phyloP scores from a whole-genome alignment of 2,113 vertebrate genomes.

The Myiagra hebetior region DNA sequence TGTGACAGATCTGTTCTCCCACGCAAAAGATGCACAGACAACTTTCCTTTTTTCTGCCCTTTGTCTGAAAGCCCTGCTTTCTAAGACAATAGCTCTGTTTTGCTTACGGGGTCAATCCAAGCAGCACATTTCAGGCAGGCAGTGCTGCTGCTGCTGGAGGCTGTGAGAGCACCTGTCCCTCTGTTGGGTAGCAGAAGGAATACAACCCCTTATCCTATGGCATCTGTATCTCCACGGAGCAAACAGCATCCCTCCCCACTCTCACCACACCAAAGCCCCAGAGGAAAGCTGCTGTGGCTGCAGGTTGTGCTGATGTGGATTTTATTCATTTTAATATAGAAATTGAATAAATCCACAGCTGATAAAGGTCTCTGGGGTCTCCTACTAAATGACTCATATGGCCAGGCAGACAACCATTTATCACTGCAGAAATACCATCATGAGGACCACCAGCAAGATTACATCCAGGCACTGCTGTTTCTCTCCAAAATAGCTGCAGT shows the following conservation, averaged over 20 bases:
- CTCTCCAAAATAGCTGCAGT: background rate
- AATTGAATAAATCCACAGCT: background rate
- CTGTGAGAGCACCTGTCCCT: background rate
- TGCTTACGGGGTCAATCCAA: fast-evolving
- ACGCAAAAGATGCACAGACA: background rate
- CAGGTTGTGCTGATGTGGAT: background rate
- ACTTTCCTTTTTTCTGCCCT: background rate
- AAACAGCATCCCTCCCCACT: background rate
- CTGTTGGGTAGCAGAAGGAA: background rate
- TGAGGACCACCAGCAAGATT: background rate
- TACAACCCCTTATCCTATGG: background rate
- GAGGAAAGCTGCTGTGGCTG: background rate
- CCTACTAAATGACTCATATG: background rate
- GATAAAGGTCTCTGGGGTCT: background rate
- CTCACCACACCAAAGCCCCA: background rate
- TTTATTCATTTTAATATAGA: background rate
- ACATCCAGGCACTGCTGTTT: background rate
- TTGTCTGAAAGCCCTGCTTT: background rate
- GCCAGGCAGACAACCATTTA: background rate
- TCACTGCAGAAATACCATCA: background rate
- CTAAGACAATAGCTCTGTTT: background rate
- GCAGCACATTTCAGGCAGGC: background rate
- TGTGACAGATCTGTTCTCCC: background rate
- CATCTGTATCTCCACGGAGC: background rate
- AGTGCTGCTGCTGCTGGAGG: background rate